phyloP scores from a whole-genome alignment of 2,797 vertebrate genomes.

The Linurgus olivaceus region DNA sequence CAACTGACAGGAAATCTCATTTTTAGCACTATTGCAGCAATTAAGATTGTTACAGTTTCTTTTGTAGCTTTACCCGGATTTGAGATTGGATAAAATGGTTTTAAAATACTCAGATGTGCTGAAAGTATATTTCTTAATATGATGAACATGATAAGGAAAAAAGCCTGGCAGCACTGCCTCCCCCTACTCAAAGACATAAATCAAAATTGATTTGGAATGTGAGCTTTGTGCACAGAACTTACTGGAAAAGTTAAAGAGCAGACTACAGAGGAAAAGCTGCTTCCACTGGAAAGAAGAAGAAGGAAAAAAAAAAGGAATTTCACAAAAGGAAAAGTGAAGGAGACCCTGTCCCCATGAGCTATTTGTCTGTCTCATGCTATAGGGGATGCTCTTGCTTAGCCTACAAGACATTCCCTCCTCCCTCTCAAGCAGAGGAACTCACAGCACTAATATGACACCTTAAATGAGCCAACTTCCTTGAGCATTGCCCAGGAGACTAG shows the following conservation, averaged over 20 bases:
- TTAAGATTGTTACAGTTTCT: not conserved
- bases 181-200: not conserved
- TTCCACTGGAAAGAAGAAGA: not conserved
- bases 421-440: not conserved
- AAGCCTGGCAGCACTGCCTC: not conserved
- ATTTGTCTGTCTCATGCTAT: conserved; percentile 9
- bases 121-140: not conserved
- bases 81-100: not conserved
- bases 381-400: conserved; percentile 62
- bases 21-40: not conserved
- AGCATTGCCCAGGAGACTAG: conserved; percentile 7
- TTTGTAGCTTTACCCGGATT: not conserved
- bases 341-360: not conserved
- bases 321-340: not conserved
- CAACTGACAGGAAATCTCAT: not conserved
- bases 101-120: not conserved
- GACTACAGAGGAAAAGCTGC: not conserved
- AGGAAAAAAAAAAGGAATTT: fast-evolving
- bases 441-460: not conserved
- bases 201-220: not conserved
- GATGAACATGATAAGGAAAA: not conserved
- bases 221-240: not conserved
- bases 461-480: conserved; percentile 28
- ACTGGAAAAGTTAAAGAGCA: not conserved
- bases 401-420: not conserved